Percentiles rank a stretch among this genome's conserved stretches.
Evolutionary conservation across 2,113 vertebrate species (phyloP).

Genomic region (Cricetomys ansorgei): DNA sequence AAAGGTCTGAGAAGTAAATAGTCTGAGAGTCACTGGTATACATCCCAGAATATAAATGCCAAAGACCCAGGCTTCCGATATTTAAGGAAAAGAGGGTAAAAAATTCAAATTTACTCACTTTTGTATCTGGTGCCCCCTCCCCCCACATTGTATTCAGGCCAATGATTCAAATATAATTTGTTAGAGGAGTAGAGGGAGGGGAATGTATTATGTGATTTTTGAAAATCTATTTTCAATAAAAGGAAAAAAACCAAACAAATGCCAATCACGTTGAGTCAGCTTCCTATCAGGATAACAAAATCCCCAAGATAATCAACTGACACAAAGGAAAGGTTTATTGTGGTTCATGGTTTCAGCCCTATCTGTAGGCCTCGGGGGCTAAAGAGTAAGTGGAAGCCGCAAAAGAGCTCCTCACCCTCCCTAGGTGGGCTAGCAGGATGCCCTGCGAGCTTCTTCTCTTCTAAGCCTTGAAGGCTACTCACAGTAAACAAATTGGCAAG

Average conservation of each 20-base stretch:
- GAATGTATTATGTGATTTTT: background rate
- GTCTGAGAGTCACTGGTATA: background rate
- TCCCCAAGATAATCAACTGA: background rate
- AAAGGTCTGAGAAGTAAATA: too few species aligned
- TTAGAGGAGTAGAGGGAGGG: background rate
- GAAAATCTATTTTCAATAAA: background rate
- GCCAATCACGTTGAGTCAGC: background rate
- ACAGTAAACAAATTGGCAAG: too few species aligned
- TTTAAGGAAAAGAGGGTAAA: background rate
- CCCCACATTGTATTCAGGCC: background rate
- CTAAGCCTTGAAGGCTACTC: too few species aligned
- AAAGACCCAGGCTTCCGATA: background rate
- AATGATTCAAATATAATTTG: background rate
- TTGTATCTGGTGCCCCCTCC: background rate
- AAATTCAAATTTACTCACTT: background rate
- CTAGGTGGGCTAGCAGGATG: too few species aligned
- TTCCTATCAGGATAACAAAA: background rate
- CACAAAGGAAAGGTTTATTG: background rate
- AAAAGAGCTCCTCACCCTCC: too few species aligned
- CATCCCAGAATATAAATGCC: background rate
- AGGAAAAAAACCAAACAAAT: background rate
- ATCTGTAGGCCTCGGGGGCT: too few species aligned
- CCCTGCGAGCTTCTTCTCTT: too few species aligned
- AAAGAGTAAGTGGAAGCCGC: too few species aligned
- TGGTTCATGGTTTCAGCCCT: background rate